Percentiles rank a stretch among this genome's conserved stretches.
Evolutionary conservation across 2,888 invertebrate species (phyloP).

Genomic region (Argyresthia albistria): DNA sequence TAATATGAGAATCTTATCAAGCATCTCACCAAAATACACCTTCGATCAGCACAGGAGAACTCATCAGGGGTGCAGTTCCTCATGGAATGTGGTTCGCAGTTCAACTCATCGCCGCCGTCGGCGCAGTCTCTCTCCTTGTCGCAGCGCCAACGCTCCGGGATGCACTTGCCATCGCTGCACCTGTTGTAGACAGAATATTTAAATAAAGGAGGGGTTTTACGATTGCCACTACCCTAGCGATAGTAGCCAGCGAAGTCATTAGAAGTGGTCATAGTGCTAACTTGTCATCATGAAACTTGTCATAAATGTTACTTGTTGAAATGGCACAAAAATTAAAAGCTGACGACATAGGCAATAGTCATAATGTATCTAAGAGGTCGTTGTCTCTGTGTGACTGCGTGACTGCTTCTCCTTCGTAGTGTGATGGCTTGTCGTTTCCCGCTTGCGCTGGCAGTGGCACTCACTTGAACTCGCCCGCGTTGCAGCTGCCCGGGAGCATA

Average conservation of each 20-base stretch:
- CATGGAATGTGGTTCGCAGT: constrained; percentile 75
- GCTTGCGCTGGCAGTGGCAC: constrained; percentile 8
- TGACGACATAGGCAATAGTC: too few relatives aligned
- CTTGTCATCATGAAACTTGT: too few relatives aligned
- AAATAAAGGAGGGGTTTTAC: too few relatives aligned
- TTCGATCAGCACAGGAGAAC: constrained; percentile 80
- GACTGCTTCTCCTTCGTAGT: too few relatives aligned
- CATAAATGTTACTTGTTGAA: too few relatives aligned
- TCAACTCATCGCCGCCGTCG: constrained; percentile 83
- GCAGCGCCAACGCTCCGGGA: constrained; percentile 83
- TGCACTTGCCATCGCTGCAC: constrained; percentile 84
- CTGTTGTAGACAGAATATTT: constrained; percentile 50
- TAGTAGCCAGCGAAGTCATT: too few relatives aligned
- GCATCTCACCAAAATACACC: constrained; percentile 78
- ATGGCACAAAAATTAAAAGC: too few relatives aligned
- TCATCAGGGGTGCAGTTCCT: constrained; percentile 82
- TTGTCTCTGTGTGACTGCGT: too few relatives aligned
- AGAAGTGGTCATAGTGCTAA: too few relatives aligned
- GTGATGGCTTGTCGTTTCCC: too few relatives aligned
- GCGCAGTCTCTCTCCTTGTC: constrained; percentile 87
- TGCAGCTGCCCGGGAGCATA: constrained; percentile 76
- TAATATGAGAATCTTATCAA: constrained; percentile 3
- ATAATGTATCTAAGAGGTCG: too few relatives aligned
- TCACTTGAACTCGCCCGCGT: constrained; percentile 80
- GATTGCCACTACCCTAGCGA: too few relatives aligned